These are phyloP conservation scores for Petrocephalus zakoni DNA, from an alignment of 2,113 vertebrate genomes.

Conservation along the genomic window DNA sequence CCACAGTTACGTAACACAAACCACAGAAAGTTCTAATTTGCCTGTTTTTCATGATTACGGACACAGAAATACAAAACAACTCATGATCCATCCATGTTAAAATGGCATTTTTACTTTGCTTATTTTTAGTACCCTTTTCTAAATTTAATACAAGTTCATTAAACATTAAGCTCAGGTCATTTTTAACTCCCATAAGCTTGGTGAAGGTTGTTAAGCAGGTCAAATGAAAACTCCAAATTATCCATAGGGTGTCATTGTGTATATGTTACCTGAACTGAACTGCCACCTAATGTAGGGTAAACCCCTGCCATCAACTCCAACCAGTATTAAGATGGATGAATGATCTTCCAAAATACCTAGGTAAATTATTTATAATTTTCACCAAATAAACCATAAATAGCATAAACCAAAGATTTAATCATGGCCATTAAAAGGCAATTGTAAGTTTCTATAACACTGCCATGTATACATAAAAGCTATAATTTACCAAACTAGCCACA, in stretches of 20 bases:
- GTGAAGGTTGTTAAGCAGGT: not conserved
- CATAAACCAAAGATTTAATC: not conserved
- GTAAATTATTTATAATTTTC: not conserved
- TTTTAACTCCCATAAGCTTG: not conserved
- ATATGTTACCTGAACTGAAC: not conserved
- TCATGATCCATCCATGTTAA: not conserved
- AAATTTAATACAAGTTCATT: not conserved
- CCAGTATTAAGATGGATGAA: not conserved
- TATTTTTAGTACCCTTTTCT: not conserved
- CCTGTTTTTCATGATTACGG: not conserved
- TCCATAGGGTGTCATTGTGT: not conserved
- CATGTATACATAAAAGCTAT: not conserved
- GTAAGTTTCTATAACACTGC: not conserved
- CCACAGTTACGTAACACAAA: not conserved
- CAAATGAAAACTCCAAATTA: not conserved
- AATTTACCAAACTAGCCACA: not conserved
- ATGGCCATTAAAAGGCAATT: not conserved
- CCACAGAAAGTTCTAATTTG: not conserved
- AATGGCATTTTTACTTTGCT: not conserved
- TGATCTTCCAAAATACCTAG: not conserved
- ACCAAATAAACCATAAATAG: not conserved
- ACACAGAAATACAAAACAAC: not conserved
- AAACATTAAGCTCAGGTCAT: not conserved
- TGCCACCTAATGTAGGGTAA: not conserved
- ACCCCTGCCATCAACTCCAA: not conserved